These are phyloP conservation scores for Pseudomyrmex sp. DNA, from an alignment of 1,140 invertebrate species.

Conservation along the genomic window DNA sequence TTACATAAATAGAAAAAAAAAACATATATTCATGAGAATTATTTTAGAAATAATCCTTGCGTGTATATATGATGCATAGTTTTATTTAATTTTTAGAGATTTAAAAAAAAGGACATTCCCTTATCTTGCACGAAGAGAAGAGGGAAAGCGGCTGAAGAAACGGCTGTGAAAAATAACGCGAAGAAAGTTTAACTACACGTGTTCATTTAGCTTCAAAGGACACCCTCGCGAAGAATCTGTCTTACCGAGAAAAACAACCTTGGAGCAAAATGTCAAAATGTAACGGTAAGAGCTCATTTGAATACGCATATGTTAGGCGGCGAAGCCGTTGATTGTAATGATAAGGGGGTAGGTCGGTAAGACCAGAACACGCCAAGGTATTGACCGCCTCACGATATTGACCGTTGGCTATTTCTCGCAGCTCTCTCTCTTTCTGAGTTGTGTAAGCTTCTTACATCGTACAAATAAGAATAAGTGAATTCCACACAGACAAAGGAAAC, in stretches of 20 bases:
- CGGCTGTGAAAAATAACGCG: too few relatives aligned
- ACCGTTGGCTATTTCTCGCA: slow-evolving; percentile 78
- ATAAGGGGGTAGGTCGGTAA: slow-evolving; percentile 73
- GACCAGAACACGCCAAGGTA: slow-evolving; percentile 81
- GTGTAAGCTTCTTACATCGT: slow-evolving; percentile 21
- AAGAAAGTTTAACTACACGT: too few relatives aligned
- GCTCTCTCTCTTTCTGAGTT: slow-evolving; percentile 29
- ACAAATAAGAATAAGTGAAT: background rate
- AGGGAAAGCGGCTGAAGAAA: too few relatives aligned
- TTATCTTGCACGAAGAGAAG: too few relatives aligned
- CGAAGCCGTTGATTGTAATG: slow-evolving; percentile 61
- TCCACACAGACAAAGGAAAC: background rate
- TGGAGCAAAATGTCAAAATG: slow-evolving; percentile 77
- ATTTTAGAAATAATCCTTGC: too few relatives aligned
- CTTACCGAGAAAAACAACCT: slow-evolving; percentile 75
- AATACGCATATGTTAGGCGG: slow-evolving; percentile 67
- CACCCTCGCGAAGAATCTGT: slow-evolving; percentile 6
- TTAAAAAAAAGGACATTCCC: too few relatives aligned
- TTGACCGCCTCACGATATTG: slow-evolving; percentile 82
- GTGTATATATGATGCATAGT: too few relatives aligned
- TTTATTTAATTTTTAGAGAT: too few relatives aligned
- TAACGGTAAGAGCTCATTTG: slow-evolving; percentile 53
- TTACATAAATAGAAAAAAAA: background rate
- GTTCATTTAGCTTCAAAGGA: background rate
- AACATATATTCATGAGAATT: too few relatives aligned